Evolutionary conservation across 2,888 invertebrate genomes (phyloP), one percentile per base, ranked within the genome.

Genomic region (Pseudolycoriella hygida): DNA sequence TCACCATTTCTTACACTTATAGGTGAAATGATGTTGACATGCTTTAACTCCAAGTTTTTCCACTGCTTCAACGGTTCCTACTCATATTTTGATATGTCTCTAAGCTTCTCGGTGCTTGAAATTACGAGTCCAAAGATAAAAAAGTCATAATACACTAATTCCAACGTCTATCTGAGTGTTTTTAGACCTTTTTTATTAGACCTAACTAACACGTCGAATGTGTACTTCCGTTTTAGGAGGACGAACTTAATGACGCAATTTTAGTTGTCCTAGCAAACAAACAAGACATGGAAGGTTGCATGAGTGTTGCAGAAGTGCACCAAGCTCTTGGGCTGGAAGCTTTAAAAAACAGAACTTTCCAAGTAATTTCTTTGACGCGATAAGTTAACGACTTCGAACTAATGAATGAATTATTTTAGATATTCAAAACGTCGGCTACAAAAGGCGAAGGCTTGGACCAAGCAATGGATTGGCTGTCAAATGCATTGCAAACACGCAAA

Each of bases 401-500:
- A 17, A 10, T 11, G 4, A 11, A 37, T n/a, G 4, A 14, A 15
- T 15, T 15, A 17, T 3, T 10, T 12, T 12, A 65, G 59, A 97
- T 98, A 60, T 98, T 98, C 68, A 97, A 97, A 72, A 96, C 97
- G 2, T 96, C 96, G 1, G 98, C 98, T 40, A 87, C 92, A 53
- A 89, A 94, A 66, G 97, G 97, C 19, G 94, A 96, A 67, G 98
- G 98, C 1, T 72, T 98, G 43, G 94, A 98, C 64, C 90, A 92
- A 67, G 94, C 97, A 49, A 98, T 98, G 98, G 96, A 98, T 66
- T 98, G 98, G 97, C 77, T 92, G 52, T 84, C 88, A 49, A 90
- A 87, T 59, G 85, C 89, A 45, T 67, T 92, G 57, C 87, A 88
- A 66, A 86, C 81, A 60, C 77, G 80, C 67, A 90, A 90, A 80